These are phyloP conservation scores for Aethes cnicana DNA, from an alignment of 2,888 invertebrate genomes.

Conservation along the genomic window DNA sequence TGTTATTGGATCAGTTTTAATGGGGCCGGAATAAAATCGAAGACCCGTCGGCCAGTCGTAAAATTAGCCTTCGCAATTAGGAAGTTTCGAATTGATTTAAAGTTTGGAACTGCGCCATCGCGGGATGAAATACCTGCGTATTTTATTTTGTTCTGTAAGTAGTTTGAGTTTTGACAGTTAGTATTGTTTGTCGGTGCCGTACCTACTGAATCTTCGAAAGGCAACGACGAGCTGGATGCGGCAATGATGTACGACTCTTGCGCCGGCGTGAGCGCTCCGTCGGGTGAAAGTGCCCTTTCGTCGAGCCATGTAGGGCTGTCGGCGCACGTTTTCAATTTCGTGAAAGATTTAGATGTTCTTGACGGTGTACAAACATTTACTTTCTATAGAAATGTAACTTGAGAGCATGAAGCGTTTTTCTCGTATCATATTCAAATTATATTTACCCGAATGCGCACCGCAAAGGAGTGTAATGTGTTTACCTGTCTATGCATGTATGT, in stretches of 20 bases:
- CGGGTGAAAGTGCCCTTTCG: constrained; percentile 10
- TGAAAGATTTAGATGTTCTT: background rate
- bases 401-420: too few relatives aligned
- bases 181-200: background rate
- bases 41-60: background rate
- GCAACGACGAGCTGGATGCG: background rate
- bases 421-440: too few relatives aligned
- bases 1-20: constrained; percentile 18
- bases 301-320: constrained; percentile 6
- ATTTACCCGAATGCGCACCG: too few relatives aligned
- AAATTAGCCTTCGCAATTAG: constrained; percentile 1
- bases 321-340: constrained; percentile 1
- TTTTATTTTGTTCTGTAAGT: background rate
- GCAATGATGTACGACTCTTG: constrained; percentile 13
- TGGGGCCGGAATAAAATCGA: constrained; percentile 1
- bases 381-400: background rate
- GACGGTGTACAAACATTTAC: background rate
- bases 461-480: too few relatives aligned
- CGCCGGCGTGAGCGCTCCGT: constrained; percentile 1
- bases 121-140: background rate
- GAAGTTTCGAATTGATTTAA: background rate
- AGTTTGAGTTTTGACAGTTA: background rate
- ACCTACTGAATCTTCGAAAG: background rate
- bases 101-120: background rate
- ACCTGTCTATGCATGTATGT: too few relatives aligned